phyloP scores from a whole-genome alignment of 2,113 vertebrate species.

The Polyodon spathula region DNA sequence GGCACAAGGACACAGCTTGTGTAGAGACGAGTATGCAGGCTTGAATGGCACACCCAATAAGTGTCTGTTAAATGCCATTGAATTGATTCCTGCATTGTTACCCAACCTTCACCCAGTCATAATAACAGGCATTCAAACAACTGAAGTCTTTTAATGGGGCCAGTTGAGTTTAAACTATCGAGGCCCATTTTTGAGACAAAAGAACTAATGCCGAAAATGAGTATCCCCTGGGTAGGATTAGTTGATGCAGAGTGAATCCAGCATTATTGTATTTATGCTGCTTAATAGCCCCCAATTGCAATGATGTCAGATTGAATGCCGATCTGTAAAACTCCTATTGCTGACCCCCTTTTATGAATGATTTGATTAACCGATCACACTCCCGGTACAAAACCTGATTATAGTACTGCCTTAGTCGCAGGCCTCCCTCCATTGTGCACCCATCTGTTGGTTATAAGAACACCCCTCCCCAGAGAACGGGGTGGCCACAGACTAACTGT shows the following conservation, averaged over 20 bases:
- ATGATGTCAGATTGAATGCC: constrained; percentile 35
- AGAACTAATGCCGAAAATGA: too few species aligned
- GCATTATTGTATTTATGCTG: constrained; percentile 31
- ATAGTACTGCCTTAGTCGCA: constrained; percentile 13
- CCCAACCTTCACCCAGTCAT: too few species aligned
- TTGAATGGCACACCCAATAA: too few species aligned
- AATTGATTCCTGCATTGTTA: too few species aligned
- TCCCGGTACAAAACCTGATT: constrained; percentile 27
- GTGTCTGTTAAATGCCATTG: too few species aligned
- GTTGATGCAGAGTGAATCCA: constrained; percentile 21
- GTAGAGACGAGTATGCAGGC: too few species aligned
- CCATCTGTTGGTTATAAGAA: constrained; percentile 37
- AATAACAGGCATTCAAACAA: too few species aligned
- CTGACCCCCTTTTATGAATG: constrained; percentile 35
- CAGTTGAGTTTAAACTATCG: too few species aligned
- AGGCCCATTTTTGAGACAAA: too few species aligned
- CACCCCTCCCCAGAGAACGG: constrained; percentile 24
- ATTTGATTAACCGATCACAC: constrained; percentile 46
- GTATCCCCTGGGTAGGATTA: too few species aligned
- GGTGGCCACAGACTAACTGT: constrained; percentile 25
- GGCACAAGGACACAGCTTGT: too few species aligned
- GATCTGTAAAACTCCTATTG: constrained; percentile 33
- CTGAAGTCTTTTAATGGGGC: too few species aligned
- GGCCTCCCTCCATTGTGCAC: constrained; percentile 25
- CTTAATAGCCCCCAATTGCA: constrained; percentile 37